Evolutionary conservation across 2,888 invertebrate species (phyloP).

Genomic region (Orthonevra nobilis): DNA sequence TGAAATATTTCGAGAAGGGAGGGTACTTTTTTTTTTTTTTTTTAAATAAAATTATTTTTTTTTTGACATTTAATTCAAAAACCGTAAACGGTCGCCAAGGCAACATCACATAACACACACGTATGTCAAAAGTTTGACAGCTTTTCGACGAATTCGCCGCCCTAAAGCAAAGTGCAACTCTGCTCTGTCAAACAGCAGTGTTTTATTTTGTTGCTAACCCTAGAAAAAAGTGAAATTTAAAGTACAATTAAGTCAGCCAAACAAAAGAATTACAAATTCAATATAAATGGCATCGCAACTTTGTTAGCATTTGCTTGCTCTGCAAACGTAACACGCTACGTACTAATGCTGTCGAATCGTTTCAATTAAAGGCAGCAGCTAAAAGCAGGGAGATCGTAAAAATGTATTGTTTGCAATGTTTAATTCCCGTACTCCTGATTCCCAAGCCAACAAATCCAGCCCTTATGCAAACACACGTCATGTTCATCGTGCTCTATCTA

Average conservation of each 20-base stretch:
- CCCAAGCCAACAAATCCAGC: conserved; percentile 99
- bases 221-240: conserved; percentile 8
- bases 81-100: no score
- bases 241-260: conserved; percentile 3
- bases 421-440: conserved; percentile 97
- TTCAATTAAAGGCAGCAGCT: no score
- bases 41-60: no score
- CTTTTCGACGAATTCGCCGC: conserved; percentile 36
- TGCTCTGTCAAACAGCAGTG: conserved; percentile 43
- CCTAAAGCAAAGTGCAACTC: conserved; percentile 19
- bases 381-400: conserved; percentile 3
- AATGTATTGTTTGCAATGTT: conserved; percentile 98
- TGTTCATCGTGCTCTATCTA: conserved; percentile 98
- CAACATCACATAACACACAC: no score
- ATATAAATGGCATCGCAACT: conserved; percentile 33
- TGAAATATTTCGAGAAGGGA: no score
- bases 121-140: conserved; percentile 11
- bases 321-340: conserved; percentile 1
- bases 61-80: no score
- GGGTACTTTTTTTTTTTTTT: no score
- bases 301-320: conserved; percentile 49
- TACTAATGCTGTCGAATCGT: conserved; percentile 18
- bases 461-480: conserved; percentile 96
- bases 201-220: background rate
- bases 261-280: conserved; percentile 6